These are phyloP conservation scores for Philonicus albiceps DNA, from an alignment of 2,888 invertebrate genomes.

Conservation along the genomic window DNA sequence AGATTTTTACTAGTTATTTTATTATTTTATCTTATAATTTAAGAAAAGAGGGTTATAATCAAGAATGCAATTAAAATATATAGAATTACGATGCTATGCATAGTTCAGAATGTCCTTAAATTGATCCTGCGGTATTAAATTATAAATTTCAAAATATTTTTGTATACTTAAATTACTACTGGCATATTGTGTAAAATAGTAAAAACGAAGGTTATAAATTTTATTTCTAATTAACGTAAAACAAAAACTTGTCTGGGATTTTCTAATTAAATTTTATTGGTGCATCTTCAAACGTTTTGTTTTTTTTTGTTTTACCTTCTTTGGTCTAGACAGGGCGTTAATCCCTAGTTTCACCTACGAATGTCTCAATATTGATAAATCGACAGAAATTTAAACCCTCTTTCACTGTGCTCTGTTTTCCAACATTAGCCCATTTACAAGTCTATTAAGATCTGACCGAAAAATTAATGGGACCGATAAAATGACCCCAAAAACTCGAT, in stretches of 20 bases:
- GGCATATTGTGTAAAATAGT: no score
- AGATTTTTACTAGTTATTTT: no score
- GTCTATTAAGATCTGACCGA: background rate
- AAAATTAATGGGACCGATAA: background rate
- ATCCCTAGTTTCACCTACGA: background rate
- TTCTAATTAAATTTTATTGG: background rate
- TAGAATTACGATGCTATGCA: no score
- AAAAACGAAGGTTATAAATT: background rate
- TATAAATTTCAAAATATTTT: no score
- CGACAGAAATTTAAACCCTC: background rate
- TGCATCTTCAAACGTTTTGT: background rate
- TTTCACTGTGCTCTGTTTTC: background rate
- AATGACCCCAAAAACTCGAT: background rate
- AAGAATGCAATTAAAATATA: no score
- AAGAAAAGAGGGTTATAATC: no score
- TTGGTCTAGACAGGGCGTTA: background rate
- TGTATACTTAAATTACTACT: no score
- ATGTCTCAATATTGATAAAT: background rate
- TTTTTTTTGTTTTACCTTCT: background rate
- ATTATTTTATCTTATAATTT: no score
- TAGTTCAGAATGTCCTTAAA: no score
- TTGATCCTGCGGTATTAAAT: no score
- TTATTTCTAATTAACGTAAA: background rate
- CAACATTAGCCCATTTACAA: background rate
- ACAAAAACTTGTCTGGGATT: background rate